Conservation (phyloP, 2,797 vertebrate species). For the Pagetopsis macropterus region DNA sequence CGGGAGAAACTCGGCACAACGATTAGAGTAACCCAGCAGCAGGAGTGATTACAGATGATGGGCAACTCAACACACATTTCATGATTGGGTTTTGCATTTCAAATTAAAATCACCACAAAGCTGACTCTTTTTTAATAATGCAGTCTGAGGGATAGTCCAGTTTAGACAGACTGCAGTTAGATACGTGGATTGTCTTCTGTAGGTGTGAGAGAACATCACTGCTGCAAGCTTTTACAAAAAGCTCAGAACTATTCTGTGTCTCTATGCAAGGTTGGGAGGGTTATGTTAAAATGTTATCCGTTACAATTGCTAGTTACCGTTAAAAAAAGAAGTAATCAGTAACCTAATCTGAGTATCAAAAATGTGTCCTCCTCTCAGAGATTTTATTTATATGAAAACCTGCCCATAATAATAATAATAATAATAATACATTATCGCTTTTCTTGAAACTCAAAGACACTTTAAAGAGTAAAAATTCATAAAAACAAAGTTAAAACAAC, state of each 20-base stretch:
- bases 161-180: constrained; percentile 32
- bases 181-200: constrained; percentile 42
- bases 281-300: too few relatives aligned
- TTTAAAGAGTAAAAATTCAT: too few relatives aligned
- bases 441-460: too few relatives aligned
- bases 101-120: constrained; percentile 22
- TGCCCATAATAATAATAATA: too few relatives aligned
- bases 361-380: too few relatives aligned
- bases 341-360: too few relatives aligned
- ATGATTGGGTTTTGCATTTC: not conserved
- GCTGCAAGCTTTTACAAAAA: constrained; percentile 6
- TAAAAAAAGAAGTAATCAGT: too few relatives aligned
- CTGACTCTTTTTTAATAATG: not conserved
- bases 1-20: constrained; percentile 58
- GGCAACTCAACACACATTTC: not conserved
- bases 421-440: too few relatives aligned
- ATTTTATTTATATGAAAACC: too few relatives aligned
- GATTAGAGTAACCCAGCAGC: constrained; percentile 66
- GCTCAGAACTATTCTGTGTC: constrained; percentile 17
- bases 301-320: too few relatives aligned
- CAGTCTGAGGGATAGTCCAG: constrained; percentile 2
- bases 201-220: constrained; percentile 22
- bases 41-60: constrained; percentile 56
- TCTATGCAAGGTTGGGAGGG: not conserved
- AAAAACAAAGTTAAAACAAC: too few relatives aligned